Conservation (phyloP, 2,888 invertebrate species). For the Pristionchus mayeri region DNA sequence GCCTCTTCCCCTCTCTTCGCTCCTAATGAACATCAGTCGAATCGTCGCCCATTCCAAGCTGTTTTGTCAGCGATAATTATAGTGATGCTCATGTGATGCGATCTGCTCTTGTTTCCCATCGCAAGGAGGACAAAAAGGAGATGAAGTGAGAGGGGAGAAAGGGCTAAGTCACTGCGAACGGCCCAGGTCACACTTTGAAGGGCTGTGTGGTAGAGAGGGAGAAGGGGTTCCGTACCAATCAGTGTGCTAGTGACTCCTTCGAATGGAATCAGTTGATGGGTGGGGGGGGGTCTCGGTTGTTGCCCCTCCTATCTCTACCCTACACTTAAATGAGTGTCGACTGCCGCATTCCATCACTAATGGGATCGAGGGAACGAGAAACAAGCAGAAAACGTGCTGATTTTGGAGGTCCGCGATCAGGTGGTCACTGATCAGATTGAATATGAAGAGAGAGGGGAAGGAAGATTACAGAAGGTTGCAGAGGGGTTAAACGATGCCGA, state of each 20-base stretch:
- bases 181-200: not conserved
- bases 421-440: not conserved
- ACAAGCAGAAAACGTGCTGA: slow-evolving; percentile 26
- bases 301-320: not conserved
- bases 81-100: slow-evolving; percentile 23
- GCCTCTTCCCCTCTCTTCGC: not conserved
- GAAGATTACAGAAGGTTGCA: not conserved
- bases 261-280: too few relatives aligned
- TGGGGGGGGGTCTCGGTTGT: not conserved
- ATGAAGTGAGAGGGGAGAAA: not conserved
- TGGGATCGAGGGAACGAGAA: slow-evolving; percentile 31
- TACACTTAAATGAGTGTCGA: not conserved
- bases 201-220: not conserved
- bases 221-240: not conserved
- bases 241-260: not conserved
- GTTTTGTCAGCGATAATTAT: slow-evolving; percentile 22
- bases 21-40: slow-evolving; percentile 25
- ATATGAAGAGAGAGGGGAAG: not conserved
- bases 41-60: slow-evolving; percentile 38
- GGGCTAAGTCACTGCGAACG: not conserved
- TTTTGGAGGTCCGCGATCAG: not conserved
- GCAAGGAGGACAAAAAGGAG: not conserved
- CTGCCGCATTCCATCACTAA: not conserved
- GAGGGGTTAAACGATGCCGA: not conserved
- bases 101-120: slow-evolving; percentile 25